phyloP scores from a whole-genome alignment of 2,113 vertebrate species.

The Burhinus oedicnemus region DNA sequence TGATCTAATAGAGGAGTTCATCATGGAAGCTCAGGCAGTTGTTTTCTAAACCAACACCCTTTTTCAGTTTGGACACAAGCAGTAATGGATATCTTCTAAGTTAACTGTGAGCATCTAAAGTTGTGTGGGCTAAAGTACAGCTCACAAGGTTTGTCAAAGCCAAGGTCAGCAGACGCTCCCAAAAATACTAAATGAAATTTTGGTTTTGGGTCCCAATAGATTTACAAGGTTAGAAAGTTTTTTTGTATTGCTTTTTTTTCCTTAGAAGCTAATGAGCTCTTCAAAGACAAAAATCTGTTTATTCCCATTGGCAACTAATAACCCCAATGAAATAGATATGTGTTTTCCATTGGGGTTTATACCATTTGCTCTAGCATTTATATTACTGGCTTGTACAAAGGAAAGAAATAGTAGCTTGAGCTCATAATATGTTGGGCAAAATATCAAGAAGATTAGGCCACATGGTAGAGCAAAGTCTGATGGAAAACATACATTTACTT shows the following conservation, averaged over 20 bases:
- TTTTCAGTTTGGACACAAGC: slow-evolving; percentile 24
- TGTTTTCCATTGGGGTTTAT: slow-evolving; percentile 46
- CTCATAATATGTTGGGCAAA: slow-evolving; percentile 62
- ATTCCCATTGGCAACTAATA: slow-evolving; percentile 66
- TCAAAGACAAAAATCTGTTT: slow-evolving; percentile 61
- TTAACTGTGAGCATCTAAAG: slow-evolving; percentile 24
- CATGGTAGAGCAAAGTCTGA: slow-evolving; percentile 48
- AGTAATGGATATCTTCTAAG: not conserved
- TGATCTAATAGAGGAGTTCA: not conserved
- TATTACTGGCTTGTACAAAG: slow-evolving; percentile 65
- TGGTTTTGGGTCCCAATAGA: not conserved
- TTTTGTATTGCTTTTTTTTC: not conserved
- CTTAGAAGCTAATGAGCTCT: slow-evolving; percentile 37
- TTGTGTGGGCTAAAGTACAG: slow-evolving; percentile 51
- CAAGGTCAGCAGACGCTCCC: slow-evolving; percentile 38
- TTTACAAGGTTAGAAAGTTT: not conserved
- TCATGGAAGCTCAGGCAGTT: not conserved
- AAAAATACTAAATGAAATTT: slow-evolving; percentile 30
- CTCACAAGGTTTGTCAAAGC: slow-evolving; percentile 1
- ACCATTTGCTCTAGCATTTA: slow-evolving; percentile 46
- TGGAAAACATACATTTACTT: slow-evolving; percentile 65
- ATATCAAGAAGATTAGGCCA: slow-evolving; percentile 69
- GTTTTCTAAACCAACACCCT: slow-evolving; percentile 36
- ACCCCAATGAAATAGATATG: slow-evolving; percentile 41
- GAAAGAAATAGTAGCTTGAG: slow-evolving; percentile 70